Base-by-base conservation (phyloP, 2,888 invertebrate genomes). In the Volucella bombylans region DNA sequence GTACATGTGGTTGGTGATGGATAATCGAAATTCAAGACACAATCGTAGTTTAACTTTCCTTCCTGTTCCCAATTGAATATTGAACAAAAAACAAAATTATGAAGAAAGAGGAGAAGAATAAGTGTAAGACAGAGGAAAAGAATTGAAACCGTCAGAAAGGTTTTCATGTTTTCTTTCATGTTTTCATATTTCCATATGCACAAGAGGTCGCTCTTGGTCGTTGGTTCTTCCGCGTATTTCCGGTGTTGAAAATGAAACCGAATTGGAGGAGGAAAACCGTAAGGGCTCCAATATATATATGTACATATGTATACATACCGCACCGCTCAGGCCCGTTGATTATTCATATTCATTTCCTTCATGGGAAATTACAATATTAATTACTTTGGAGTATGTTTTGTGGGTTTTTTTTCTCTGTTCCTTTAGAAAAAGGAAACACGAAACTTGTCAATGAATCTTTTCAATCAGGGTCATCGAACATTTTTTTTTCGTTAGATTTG, bases 21-120 rank as follows among this genome's bases (percentile, higher is more conserved):
- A 49, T 80, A 85, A 85, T 85, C 81, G 76, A 68, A 62, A 85
- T 85, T 81, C 85, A 85, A 76, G 68, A 62, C 85, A 81, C 85
- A 81, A 71, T 43, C 65, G 14, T 31, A 41, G 55, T 73, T 81
- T 45, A 80, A 81, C 81, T 85, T 85, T 85, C 81, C 85, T 85
- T 85, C 85, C 85, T 85, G 85, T 85, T 83, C 83, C 74, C 80
- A 83, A 83, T 83, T 76, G 80, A 74, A 64, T 73, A 59, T 18
- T 54, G 57, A 74, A 31, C 31, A 31, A 31, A 4, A 31, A 31
- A 31, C 4, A 31, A 31, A 31, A 31, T 31, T 31, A 31, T 31
- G 6, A 31, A 31, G 62, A 64, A 47, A 49, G 68, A 47, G 50
- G 45, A 38, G 57, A 80, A 52, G 11, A 61, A 43, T 8, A 62